These are phyloP conservation scores for Anoplolepis gracilipes DNA, from an alignment of 1,140 invertebrate genomes.

Conservation along the genomic window DNA sequence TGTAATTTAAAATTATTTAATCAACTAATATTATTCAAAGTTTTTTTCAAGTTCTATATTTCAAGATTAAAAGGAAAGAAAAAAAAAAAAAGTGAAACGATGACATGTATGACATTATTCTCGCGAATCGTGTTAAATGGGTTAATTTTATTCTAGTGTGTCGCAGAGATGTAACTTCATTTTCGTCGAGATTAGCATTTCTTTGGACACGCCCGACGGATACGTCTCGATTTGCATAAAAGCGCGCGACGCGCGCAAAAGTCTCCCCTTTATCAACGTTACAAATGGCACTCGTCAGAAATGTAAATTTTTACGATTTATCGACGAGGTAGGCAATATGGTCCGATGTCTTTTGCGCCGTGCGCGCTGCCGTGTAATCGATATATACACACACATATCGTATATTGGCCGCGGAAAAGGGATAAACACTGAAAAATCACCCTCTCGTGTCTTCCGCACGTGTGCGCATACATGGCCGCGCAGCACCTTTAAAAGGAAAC, in stretches of 20 bases:
- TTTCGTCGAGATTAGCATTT: constrained; percentile 43
- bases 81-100: too few species aligned
- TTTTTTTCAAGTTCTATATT: too few species aligned
- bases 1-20: too few species aligned
- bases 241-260: neutral
- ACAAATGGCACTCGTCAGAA: neutral
- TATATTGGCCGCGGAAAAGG: neutral
- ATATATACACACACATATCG: constrained; percentile 6
- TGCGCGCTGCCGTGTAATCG: constrained; percentile 4
- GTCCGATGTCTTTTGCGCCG: neutral
- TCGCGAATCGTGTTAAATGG: neutral
- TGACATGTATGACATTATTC: neutral
- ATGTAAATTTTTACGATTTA: constrained; percentile 44
- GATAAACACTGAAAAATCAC: constrained; percentile 31
- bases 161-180: constrained; percentile 18
- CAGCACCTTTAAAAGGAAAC: constrained; percentile 30
- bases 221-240: constrained; percentile 39
- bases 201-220: constrained; percentile 12
- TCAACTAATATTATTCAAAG: too few species aligned
- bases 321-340: constrained; percentile 3
- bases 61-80: neutral
- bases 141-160: constrained; percentile 27
- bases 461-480: neutral
- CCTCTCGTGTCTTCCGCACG: constrained; percentile 4
- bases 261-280: neutral